Percentiles rank a stretch among this genome's conserved stretches.
Conservation (phyloP, 2,113 vertebrate species). For the Callorhinus ursinus region DNA sequence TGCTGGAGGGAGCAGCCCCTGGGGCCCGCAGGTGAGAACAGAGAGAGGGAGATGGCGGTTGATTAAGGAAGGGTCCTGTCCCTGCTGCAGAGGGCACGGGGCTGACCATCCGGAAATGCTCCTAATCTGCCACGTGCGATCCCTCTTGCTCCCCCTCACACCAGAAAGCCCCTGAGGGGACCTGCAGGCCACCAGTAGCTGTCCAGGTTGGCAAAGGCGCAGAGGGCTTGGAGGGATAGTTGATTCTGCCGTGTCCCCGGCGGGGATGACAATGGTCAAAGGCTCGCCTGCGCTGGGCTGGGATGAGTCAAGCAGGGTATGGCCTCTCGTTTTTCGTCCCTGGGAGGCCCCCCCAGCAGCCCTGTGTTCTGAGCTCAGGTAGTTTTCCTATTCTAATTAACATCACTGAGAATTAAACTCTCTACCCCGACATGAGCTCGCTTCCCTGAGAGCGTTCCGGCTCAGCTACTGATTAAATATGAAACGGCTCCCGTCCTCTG, state of each 20-base stretch:
- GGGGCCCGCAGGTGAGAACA: not conserved
- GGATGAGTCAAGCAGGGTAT: fast-evolving
- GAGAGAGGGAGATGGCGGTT: not conserved
- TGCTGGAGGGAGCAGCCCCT: not conserved
- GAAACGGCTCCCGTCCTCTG: slow-evolving; percentile 79
- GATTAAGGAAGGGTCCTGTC: not conserved
- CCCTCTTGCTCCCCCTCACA: not conserved
- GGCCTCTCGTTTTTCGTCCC: not conserved
- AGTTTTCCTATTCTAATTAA: slow-evolving; percentile 82
- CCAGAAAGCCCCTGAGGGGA: not conserved
- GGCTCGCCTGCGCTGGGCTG: not conserved
- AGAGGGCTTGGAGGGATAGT: too few species aligned
- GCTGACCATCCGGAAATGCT: not conserved
- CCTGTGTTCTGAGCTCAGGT: slow-evolving; percentile 9
- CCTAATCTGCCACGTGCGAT: not conserved
- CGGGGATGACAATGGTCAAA: fast-evolving
- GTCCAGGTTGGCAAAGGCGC: not conserved
- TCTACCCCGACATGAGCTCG: slow-evolving; percentile 66
- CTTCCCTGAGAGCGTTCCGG: slow-evolving; percentile 79
- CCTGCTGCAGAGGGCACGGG: not conserved
- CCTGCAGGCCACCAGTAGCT: not conserved
- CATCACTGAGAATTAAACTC: slow-evolving; percentile 81
- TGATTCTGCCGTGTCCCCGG: not conserved
- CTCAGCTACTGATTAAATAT: slow-evolving; percentile 83
- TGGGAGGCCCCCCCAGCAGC: not conserved